phyloP scores from a whole-genome alignment of 2,113 vertebrate species.

The Rostratula benghalensis region DNA sequence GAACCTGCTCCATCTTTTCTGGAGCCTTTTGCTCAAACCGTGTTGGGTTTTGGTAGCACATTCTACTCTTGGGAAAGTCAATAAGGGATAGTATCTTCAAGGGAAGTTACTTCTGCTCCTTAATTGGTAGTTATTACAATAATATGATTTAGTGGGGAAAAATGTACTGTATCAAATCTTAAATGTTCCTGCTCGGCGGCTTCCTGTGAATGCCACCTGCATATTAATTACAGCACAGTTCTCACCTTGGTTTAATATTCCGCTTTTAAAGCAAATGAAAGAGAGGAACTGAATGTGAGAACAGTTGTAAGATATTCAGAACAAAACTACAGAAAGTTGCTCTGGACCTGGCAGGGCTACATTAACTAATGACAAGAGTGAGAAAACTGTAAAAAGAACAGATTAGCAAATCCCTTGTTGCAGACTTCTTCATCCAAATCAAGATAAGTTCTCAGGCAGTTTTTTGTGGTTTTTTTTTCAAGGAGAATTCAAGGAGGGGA shows the following conservation, averaged over 20 bases:
- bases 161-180: neutral
- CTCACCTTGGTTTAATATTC: slow-evolving; percentile 43
- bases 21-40: neutral
- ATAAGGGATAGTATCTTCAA: neutral
- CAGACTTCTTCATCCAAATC: slow-evolving; percentile 24
- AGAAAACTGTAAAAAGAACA: slow-evolving; percentile 42
- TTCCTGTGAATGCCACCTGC: slow-evolving; percentile 8
- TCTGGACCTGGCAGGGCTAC: slow-evolving; percentile 10
- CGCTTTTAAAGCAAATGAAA: slow-evolving; percentile 28
- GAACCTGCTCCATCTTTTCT: neutral
- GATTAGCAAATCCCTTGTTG: slow-evolving; percentile 34
- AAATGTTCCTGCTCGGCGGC: neutral
- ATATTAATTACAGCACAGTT: neutral
- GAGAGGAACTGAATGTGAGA: slow-evolving; percentile 10
- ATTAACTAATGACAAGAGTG: slow-evolving; percentile 3
- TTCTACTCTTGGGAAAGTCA: neutral
- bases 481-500: slow-evolving; percentile 31
- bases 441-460: slow-evolving; percentile 20
- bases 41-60: neutral
- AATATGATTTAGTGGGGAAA: neutral
- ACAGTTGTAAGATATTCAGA: slow-evolving; percentile 26
- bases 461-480: neutral
- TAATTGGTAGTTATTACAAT: slow-evolving; percentile 21
- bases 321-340: slow-evolving; percentile 32
- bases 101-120: slow-evolving; percentile 8